Conservation (phyloP, 2,113 vertebrate genomes). For the Thamnophis sirtalis region DNA sequence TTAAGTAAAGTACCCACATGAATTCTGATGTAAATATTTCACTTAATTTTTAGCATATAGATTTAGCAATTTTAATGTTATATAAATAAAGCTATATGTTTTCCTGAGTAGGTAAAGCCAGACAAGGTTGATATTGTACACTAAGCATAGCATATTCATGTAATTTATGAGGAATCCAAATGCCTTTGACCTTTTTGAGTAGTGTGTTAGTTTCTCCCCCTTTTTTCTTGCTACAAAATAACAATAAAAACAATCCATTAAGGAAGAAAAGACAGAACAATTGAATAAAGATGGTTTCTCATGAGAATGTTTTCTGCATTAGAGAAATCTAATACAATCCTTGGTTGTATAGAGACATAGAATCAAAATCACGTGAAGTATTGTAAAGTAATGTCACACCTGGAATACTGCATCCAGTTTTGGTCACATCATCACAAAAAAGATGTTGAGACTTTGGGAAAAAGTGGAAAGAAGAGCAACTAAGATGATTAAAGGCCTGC, state of each 20-base stretch:
- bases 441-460: too few species aligned
- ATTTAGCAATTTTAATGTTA: neutral
- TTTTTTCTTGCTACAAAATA: neutral
- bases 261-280: neutral
- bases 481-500: too few species aligned
- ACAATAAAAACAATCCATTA: neutral
- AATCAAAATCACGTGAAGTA: too few species aligned
- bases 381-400: too few species aligned
- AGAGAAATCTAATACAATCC: neutral
- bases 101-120: neutral
- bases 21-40: neutral
- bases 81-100: neutral
- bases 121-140: neutral
- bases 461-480: too few species aligned
- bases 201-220: neutral
- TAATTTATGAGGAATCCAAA: neutral
- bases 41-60: neutral
- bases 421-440: too few species aligned
- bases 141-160: neutral
- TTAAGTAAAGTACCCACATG: neutral
- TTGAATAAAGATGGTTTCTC: neutral
- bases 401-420: too few species aligned
- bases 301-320: neutral
- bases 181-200: neutral
- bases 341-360: too few species aligned